Percentiles rank a stretch among this genome's conserved stretches.
These are phyloP conservation scores for Uloborus diversus DNA, from an alignment of 1,140 invertebrate genomes.

Conservation along the genomic window DNA sequence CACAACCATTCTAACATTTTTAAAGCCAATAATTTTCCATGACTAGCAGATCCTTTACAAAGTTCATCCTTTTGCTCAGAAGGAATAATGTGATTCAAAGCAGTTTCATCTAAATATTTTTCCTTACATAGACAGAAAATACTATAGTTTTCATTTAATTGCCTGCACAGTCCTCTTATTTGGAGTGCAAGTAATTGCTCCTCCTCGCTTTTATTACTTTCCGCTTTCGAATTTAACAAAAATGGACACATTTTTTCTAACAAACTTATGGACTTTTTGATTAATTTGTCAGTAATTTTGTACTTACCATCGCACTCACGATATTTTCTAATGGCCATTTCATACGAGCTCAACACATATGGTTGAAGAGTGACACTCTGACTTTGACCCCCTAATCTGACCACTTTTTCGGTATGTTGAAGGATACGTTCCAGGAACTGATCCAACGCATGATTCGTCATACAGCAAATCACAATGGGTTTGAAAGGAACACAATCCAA, in stretches of 20 bases:
- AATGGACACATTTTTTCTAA: not conserved
- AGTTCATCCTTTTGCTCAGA: not conserved
- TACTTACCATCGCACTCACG: not conserved
- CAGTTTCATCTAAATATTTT: conserved; percentile 3
- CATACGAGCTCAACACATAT: not conserved
- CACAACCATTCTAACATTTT: conserved; percentile 23
- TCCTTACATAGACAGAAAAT: not conserved
- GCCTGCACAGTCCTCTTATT: not conserved
- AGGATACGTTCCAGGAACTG: conserved; percentile 84
- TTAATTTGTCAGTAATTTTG: not conserved
- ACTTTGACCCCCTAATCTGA: conserved; percentile 78
- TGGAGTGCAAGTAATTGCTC: not conserved
- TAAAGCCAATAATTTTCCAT: not conserved
- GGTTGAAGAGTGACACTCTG: conserved; percentile 62
- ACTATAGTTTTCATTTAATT: not conserved
- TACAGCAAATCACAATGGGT: conserved; percentile 83
- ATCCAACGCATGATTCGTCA: conserved; percentile 88
- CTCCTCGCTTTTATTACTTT: not conserved
- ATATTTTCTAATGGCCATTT: not conserved
- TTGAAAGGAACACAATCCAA: conserved; percentile 60
- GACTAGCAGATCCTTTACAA: not conserved
- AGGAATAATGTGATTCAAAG: conserved; percentile 12
- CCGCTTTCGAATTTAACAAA: not conserved
- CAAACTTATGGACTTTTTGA: not conserved
- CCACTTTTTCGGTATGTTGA: conserved; percentile 66